phyloP scores from a whole-genome alignment of 2,797 vertebrate genomes.

The Polyboroides typus region DNA sequence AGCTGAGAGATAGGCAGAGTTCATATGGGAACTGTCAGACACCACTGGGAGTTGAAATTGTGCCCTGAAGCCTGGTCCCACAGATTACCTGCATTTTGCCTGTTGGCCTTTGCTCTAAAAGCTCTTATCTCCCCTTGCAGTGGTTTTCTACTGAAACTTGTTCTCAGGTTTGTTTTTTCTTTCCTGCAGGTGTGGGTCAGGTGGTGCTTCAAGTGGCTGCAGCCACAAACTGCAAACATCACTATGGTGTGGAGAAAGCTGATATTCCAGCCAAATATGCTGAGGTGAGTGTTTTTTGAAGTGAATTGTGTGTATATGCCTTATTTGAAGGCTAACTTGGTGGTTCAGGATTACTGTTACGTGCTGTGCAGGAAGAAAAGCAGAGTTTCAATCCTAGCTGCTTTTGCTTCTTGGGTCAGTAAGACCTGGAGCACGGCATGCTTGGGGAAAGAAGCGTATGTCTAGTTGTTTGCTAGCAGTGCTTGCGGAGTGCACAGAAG shows the following conservation, averaged over 20 bases:
- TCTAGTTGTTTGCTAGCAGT: too few species aligned
- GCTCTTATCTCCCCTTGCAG: not conserved
- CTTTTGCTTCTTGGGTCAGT: not conserved
- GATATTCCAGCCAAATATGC: slow-evolving; percentile 98
- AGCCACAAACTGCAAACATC: slow-evolving; percentile 97
- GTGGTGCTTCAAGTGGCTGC: slow-evolving; percentile 98
- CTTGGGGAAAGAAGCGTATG: not conserved
- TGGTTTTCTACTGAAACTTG: not conserved
- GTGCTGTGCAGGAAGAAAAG: not conserved
- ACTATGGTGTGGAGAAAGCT: slow-evolving; percentile 97
- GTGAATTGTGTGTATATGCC: not conserved
- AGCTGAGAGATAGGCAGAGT: not conserved
- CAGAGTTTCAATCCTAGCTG: not conserved
- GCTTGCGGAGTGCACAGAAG: not conserved
- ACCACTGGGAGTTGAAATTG: not conserved
- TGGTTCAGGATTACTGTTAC: not conserved
- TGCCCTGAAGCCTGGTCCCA: not conserved
- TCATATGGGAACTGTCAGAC: not conserved
- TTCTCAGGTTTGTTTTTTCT: not conserved
- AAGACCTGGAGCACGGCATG: not conserved
- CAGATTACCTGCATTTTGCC: not conserved
- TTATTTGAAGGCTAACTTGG: not conserved
- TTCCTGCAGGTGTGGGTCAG: slow-evolving; percentile 90
- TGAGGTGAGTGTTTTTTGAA: slow-evolving; percentile 79
- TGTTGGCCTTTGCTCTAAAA: not conserved